A percentile compares a stretch with the other conserved stretches of the same genome.
Conservation (phyloP, 2,888 invertebrate genomes). For the Eupithecia dodoneata region DNA sequence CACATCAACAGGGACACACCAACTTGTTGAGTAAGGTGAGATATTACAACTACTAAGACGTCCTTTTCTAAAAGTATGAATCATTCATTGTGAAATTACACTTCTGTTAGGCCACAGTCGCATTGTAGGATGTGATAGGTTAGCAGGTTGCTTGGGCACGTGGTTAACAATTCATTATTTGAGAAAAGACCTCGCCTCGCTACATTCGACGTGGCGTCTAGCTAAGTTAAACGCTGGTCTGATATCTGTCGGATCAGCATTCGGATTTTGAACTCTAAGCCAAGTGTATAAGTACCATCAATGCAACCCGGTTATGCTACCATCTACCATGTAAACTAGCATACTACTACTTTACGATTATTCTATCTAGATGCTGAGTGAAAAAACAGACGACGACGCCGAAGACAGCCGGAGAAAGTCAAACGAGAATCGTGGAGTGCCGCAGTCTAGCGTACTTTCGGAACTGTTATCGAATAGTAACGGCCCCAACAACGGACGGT, state of each 20-base stretch:
- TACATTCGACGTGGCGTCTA: background rate
- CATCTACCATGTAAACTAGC: background rate
- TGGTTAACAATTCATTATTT: background rate
- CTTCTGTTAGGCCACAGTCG: background rate
- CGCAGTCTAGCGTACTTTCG: slow-evolving; percentile 83
- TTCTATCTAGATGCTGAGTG: slow-evolving; percentile 87
- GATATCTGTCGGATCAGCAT: background rate
- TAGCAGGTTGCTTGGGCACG: background rate
- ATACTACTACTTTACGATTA: background rate
- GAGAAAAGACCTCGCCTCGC: background rate
- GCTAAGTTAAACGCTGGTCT: background rate
- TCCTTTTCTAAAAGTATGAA: background rate
- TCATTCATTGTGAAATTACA: background rate
- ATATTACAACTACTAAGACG: background rate
- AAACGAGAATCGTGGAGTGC: slow-evolving; percentile 56
- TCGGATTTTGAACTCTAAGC: background rate
- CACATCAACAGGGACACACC: slow-evolving; percentile 61
- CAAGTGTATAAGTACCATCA: background rate
- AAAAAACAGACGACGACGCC: slow-evolving; percentile 91
- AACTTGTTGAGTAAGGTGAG: slow-evolving; percentile 74
- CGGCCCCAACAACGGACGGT: slow-evolving; percentile 68
- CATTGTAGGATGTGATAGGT: background rate
- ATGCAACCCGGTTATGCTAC: background rate
- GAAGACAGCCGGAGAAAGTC: slow-evolving; percentile 83
- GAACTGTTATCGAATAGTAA: slow-evolving; percentile 75